Percentiles rank a stretch among this genome's conserved stretches.
These are phyloP conservation scores for Invenusta paracnida DNA, from an alignment of 2,888 invertebrate genomes.

Conservation along the genomic window DNA sequence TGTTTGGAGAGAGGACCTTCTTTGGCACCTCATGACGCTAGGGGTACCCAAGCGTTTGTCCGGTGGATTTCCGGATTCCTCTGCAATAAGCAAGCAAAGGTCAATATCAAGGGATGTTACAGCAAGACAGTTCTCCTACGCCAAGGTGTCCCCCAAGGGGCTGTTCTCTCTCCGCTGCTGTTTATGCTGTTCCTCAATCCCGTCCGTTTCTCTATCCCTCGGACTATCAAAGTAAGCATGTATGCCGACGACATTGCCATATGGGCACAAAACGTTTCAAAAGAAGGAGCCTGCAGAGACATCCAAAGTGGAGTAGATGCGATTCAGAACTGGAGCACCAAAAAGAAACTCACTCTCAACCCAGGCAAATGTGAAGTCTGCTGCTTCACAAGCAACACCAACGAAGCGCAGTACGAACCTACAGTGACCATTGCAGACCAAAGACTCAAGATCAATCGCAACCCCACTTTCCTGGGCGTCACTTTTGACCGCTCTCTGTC, in stretches of 20 bases:
- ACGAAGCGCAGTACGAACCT: too few relatives aligned
- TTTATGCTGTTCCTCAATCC: background rate
- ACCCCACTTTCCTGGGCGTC: too few relatives aligned
- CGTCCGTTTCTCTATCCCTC: background rate
- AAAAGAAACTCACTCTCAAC: background rate
- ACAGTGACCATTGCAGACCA: too few relatives aligned
- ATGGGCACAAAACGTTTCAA: background rate
- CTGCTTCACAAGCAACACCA: background rate
- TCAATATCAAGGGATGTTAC: background rate
- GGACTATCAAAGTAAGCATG: background rate
- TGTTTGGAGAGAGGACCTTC: background rate
- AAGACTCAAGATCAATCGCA: too few relatives aligned
- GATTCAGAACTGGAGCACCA: background rate
- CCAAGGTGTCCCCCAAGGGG: background rate
- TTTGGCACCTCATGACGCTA: background rate
- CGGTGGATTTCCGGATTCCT: background rate
- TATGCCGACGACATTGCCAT: slow-evolving; percentile 9
- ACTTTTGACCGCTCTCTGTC: too few relatives aligned
- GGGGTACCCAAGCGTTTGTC: background rate
- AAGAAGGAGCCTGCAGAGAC: background rate
- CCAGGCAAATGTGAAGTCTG: background rate
- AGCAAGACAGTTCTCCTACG: background rate
- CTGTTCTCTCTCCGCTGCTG: background rate
- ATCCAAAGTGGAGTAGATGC: background rate
- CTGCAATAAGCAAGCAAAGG: background rate